Percentiles rank a stretch among this genome's conserved stretches.
phyloP scores from a whole-genome alignment of 2,113 vertebrate genomes.

The Nesogale talazaci region DNA sequence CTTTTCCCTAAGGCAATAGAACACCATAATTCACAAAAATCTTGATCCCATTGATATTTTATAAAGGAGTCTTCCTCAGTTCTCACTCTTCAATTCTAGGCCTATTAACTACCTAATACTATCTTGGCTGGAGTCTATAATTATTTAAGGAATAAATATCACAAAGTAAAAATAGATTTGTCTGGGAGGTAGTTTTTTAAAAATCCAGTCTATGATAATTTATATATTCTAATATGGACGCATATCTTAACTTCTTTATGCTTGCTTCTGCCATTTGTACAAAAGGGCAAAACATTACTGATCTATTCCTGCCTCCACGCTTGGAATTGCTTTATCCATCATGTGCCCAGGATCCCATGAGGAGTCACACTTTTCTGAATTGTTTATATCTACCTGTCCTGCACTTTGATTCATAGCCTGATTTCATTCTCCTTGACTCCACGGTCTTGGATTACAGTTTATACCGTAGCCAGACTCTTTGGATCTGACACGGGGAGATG shows the following conservation, averaged over 20 bases:
- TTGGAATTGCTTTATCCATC: too few species aligned
- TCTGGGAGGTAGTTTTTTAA: neutral
- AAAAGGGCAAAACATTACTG: neutral
- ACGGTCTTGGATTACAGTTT: accelerated
- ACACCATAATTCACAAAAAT: neutral
- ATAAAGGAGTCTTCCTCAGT: neutral
- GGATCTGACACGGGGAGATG: neutral
- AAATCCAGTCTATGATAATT: neutral
- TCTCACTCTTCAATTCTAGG: too few species aligned
- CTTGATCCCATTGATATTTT: neutral
- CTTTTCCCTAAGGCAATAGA: neutral
- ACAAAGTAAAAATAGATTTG: neutral
- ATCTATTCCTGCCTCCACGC: too few species aligned
- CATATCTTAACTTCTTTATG: neutral
- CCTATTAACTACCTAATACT: too few species aligned
- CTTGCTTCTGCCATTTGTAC: neutral
- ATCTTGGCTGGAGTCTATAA: neutral
- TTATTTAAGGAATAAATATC: neutral
- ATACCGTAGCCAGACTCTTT: neutral
- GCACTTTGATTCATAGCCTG: neutral
- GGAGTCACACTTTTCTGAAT: neutral
- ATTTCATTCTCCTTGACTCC: neutral
- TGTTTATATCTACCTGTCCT: neutral
- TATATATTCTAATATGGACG: neutral
- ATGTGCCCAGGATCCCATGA: accelerated